phyloP scores from a whole-genome alignment of 2,888 invertebrate genomes.

The Lamproptera curius region DNA sequence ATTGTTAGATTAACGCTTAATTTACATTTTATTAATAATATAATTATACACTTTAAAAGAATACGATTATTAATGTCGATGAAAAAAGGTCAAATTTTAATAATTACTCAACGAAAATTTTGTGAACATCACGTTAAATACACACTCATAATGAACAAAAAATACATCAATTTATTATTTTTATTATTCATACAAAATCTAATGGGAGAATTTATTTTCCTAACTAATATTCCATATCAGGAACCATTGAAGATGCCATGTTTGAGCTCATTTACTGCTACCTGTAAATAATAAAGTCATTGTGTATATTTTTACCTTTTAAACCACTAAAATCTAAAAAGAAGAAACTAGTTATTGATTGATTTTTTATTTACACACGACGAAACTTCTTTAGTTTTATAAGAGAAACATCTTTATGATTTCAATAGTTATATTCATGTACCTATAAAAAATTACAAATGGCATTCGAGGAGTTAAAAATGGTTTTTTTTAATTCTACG shows the following conservation, averaged over 20 bases:
- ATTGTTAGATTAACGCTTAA: conserved; percentile 16
- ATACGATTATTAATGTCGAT: conserved; percentile 14
- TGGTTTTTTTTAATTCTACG: too few relatives aligned
- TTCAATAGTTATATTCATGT: too few relatives aligned
- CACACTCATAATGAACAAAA: conserved; percentile 16
- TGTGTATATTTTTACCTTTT: too few relatives aligned
- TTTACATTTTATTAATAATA: conserved; percentile 2
- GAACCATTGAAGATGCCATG: too few relatives aligned
- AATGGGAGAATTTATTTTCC: conserved; percentile 15
- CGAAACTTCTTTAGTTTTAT: too few relatives aligned
- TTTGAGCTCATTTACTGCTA: conserved; percentile 17
- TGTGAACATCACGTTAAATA: conserved; percentile 10
- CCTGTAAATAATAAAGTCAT: conserved; percentile 23
- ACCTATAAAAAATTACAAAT: too few relatives aligned
- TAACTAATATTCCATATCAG: conserved; percentile 13
- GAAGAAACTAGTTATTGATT: too few relatives aligned
- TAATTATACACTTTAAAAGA: conserved; percentile 12
- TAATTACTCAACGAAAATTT: conserved; percentile 11
- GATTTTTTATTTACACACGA: too few relatives aligned
- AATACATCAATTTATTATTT: conserved; percentile 9
- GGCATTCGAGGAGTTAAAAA: too few relatives aligned
- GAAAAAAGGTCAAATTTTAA: conserved; percentile 15
- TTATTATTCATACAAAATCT: conserved; percentile 16
- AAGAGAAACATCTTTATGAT: too few relatives aligned
- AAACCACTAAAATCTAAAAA: too few relatives aligned